A percentile compares a stretch with the other conserved stretches of the same genome.
phyloP scores from a whole-genome alignment of 2,113 vertebrate genomes.

The Megaptera novaeangliae region DNA sequence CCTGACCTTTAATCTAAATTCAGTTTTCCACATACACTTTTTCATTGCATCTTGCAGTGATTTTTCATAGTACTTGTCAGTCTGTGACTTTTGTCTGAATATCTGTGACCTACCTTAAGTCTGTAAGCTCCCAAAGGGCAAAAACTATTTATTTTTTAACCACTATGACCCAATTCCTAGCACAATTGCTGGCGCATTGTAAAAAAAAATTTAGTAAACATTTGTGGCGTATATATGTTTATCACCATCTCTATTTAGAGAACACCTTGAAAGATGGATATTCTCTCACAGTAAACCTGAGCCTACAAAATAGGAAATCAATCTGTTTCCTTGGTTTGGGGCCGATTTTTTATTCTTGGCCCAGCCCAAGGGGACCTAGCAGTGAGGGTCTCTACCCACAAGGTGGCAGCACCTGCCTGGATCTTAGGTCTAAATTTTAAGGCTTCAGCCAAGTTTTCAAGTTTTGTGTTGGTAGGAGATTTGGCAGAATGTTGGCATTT shows the following conservation, averaged over 20 bases:
- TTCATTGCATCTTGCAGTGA: background rate
- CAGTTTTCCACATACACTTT: background rate
- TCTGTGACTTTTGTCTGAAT: constrained; percentile 4
- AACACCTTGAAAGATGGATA: background rate
- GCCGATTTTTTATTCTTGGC: background rate
- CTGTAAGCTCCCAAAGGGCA: background rate
- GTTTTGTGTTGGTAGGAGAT: background rate
- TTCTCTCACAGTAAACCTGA: background rate
- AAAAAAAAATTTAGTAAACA: background rate
- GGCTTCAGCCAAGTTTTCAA: background rate
- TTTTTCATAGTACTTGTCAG: background rate
- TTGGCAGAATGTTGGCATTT: background rate
- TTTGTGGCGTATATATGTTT: background rate
- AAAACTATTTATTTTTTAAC: background rate
- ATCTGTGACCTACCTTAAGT: background rate
- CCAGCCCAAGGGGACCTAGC: background rate
- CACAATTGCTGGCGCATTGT: background rate
- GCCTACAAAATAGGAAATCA: background rate
- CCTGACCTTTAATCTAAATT: background rate
- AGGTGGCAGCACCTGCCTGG: constrained; percentile 36
- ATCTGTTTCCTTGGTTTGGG: background rate
- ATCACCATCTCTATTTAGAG: background rate
- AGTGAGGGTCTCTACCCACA: background rate
- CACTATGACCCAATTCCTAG: background rate
- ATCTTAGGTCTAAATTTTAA: background rate